Conservation (phyloP, 2,113 vertebrate species). For the Paralichthys olivaceus region DNA sequence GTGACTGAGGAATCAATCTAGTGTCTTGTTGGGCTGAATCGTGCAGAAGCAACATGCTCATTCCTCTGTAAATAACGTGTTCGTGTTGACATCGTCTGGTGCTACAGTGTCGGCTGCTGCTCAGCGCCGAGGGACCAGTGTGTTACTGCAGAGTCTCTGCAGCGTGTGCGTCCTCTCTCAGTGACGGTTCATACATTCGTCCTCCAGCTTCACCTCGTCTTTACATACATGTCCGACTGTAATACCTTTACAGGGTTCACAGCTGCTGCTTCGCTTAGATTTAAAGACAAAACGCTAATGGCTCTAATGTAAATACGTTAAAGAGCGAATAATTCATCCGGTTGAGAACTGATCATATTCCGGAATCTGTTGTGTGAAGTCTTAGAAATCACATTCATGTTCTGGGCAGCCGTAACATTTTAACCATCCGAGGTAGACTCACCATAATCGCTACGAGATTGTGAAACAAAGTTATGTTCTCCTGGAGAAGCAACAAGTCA, state of each 20-base stretch:
- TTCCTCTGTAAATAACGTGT: slow-evolving; percentile 58
- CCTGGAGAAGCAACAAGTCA: no score
- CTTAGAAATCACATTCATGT: no score
- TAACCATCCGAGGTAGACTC: no score
- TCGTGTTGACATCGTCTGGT: slow-evolving; percentile 29
- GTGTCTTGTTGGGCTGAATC: not conserved
- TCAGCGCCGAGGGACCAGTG: slow-evolving; percentile 21
- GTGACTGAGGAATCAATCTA: not conserved
- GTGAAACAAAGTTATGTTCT: no score
- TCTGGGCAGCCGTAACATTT: no score
- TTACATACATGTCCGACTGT: slow-evolving; percentile 14
- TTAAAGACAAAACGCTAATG: not conserved
- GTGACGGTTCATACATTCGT: slow-evolving; percentile 40
- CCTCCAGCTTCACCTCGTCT: not conserved
- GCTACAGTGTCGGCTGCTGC: slow-evolving; percentile 26
- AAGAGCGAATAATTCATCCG: not conserved
- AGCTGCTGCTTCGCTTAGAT: slow-evolving; percentile 7
- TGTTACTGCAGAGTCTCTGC: not conserved
- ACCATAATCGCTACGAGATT: no score
- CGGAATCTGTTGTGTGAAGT: no score
- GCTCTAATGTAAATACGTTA: slow-evolving; percentile 48
- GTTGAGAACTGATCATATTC: no score
- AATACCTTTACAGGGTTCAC: not conserved
- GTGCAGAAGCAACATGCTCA: not conserved
- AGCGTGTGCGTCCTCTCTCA: not conserved